Conservation (phyloP, 2,797 vertebrate species). For the Clamator glandarius region DNA sequence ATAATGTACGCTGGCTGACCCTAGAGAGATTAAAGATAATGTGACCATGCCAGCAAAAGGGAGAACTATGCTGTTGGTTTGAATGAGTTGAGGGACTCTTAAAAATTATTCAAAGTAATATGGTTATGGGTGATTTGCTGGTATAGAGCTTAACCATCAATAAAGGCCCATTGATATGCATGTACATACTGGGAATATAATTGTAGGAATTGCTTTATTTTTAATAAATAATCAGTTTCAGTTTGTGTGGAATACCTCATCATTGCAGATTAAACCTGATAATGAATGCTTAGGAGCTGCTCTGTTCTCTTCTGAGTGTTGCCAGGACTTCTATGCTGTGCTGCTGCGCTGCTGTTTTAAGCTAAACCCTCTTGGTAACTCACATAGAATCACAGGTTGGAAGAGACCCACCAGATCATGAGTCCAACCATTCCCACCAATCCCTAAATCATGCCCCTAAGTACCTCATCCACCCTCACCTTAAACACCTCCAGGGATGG, state of each 20-base stretch:
- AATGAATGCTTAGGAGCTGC: fast-evolving
- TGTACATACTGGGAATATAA: not conserved
- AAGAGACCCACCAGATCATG: too few species aligned
- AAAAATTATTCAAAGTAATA: not conserved
- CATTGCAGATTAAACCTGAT: not conserved
- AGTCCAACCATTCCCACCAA: too few species aligned
- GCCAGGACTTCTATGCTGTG: not conserved
- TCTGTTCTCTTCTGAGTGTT: not conserved
- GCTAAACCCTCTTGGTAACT: not conserved
- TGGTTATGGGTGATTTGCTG: not conserved
- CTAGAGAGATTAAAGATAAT: not conserved
- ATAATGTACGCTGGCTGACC: not conserved
- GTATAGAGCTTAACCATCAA: not conserved
- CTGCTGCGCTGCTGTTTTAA: not conserved
- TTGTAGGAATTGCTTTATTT: not conserved
- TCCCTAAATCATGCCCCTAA: too few species aligned
- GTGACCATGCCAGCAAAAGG: not conserved
- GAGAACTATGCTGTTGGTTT: not conserved
- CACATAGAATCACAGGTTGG: too few species aligned
- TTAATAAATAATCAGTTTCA: not conserved
- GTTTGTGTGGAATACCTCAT: not conserved
- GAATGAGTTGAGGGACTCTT: not conserved
- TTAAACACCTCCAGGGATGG: too few species aligned
- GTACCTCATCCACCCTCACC: too few species aligned
- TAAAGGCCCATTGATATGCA: not conserved